A percentile compares a stretch with the other conserved stretches of the same genome.
These are phyloP conservation scores for Asteroscopus sphinx DNA, from an alignment of 2,888 invertebrate species.

Conservation along the genomic window DNA sequence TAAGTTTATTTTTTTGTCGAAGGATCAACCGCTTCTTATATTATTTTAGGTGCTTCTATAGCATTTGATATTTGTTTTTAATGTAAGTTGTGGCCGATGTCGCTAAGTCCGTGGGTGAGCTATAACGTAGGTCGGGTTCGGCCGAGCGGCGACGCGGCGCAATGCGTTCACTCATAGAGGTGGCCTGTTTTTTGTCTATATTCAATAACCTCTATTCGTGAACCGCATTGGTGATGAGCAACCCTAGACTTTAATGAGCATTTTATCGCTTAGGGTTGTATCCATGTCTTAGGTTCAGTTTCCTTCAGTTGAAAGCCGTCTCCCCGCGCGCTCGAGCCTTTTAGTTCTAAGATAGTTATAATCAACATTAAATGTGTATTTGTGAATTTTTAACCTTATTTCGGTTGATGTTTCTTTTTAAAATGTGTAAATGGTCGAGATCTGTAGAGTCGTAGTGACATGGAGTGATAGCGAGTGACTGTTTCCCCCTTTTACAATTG, in stretches of 20 bases:
- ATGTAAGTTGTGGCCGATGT: conserved; percentile 80
- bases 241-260: conserved; percentile 43
- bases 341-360: conserved; percentile 82
- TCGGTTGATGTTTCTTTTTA: conserved; percentile 87
- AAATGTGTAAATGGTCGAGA: conserved; percentile 88
- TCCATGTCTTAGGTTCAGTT: conserved; percentile 53
- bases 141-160: conserved; percentile 65
- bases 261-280: conserved; percentile 53
- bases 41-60: conserved; percentile 76
- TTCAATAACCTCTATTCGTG: conserved; percentile 57
- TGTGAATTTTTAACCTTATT: conserved; percentile 88
- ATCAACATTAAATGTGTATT: conserved; percentile 89
- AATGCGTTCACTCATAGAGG: conserved; percentile 65
- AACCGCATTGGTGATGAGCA: conserved; percentile 56
- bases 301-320: conserved; percentile 51
- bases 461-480: conserved; percentile 87
- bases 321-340: conserved; percentile 73
- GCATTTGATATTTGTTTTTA: conserved; percentile 72
- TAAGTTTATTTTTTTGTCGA: conserved; percentile 56
- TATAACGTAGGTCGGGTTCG: conserved; percentile 71
- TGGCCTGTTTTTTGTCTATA: conserved; percentile 65
- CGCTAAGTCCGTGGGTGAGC: conserved; percentile 81
- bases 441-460: conserved; percentile 86
- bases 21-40: conserved; percentile 67
- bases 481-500: conserved; percentile 89